Base-by-base conservation (phyloP, 2,797 vertebrate species). In the Sebastolobus alascanus region DNA sequence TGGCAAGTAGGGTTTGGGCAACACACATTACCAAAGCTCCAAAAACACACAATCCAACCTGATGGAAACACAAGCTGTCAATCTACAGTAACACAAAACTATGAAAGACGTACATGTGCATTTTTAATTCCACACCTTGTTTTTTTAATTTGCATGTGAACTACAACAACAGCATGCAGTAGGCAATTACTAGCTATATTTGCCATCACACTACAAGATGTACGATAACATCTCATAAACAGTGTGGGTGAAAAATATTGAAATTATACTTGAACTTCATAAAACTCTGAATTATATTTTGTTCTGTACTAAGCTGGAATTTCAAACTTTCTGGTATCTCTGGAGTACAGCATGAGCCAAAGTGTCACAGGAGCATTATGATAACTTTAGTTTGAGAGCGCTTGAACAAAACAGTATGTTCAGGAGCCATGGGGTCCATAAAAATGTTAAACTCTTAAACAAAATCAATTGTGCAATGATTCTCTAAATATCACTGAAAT, bases 191-290 rank as follows among this genome's bases (percentile, higher is more conserved):
- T 38, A 5, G 29, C 5, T 52, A 8, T 25, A 31, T 71, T 60
- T 75, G 29, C 13, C n/a, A 71, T 63, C 56, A 46, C 33, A 67
- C 16, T 29, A 31, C 35, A 46, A 59, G 29, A 59, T 77, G 68
- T 60, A 68, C 67, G 20, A 73, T 18, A 31, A 68, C 25, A 73
- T 55, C 27, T 63, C 2, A 29, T n/a, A 50, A 50, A 67, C n/a
- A 59, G 3, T 75, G 46, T 25, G 25, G 66, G 25, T 6, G 33
- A 60, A 69, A 68, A 43, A 29, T 16, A 33, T 55, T 64, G 46
- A 56, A 35, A 65, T 56, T 20, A 8, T 22, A 31, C 29, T 14
- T 71, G 3, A 71, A 63, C 31, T 64, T 70, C 55, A 60, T 46
- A n/a, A 43, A 79, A 63, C 9, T 71, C 66, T 35, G 50, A 67